Percentiles rank a stretch among this genome's conserved stretches.
Conservation (phyloP, 2,113 vertebrate genomes). For the Myodes glareolus region DNA sequence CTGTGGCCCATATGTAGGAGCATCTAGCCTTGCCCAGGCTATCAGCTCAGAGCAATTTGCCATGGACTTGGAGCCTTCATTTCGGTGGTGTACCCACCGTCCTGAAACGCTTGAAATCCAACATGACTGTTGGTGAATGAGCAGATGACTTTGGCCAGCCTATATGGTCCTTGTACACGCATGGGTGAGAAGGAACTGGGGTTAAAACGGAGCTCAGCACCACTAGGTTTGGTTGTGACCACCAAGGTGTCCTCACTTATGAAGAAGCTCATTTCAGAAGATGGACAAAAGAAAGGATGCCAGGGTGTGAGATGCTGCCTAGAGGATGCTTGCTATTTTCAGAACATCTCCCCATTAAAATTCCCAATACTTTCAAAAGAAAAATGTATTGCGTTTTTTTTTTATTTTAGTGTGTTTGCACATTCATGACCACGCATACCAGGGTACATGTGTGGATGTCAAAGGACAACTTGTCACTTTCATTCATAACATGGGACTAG, state of each 20-base stretch:
- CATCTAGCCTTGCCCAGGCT: neutral
- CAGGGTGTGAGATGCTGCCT: neutral
- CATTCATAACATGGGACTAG: neutral
- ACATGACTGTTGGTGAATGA: neutral
- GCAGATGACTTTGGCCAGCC: neutral
- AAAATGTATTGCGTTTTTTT: neutral
- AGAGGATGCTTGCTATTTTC: neutral
- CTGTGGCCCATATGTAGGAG: neutral
- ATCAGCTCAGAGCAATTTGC: neutral
- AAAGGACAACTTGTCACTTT: neutral
- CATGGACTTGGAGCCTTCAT: constrained; percentile 3
- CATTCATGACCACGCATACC: neutral
- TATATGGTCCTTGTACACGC: neutral
- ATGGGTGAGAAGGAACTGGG: neutral
- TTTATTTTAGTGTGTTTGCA: neutral
- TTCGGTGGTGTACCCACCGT: neutral
- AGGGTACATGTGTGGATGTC: neutral
- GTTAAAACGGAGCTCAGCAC: neutral
- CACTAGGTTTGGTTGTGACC: constrained; percentile 22
- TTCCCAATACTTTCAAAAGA: neutral
- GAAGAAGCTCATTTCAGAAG: neutral
- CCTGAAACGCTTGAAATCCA: neutral
- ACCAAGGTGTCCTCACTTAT: neutral
- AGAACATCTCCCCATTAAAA: neutral
- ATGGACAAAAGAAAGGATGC: neutral